phyloP scores from a whole-genome alignment of 2,888 invertebrate species.

The Cacoxenus indagator region DNA sequence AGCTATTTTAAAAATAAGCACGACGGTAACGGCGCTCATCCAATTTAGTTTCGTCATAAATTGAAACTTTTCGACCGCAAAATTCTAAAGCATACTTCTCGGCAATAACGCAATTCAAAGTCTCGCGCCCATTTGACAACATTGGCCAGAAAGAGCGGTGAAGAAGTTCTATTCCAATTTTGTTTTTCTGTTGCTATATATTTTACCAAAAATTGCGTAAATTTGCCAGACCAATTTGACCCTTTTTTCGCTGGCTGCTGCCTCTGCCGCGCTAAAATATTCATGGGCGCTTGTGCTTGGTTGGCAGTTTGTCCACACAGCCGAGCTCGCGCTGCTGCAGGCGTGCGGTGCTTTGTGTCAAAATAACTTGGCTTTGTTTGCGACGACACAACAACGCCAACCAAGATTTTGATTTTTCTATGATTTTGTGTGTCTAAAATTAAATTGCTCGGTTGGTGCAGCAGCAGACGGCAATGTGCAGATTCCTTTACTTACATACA shows the following conservation, averaged over 20 bases:
- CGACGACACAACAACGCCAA: neutral
- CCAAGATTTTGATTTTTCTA: neutral
- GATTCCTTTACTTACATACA: neutral
- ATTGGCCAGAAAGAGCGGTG: slow-evolving; percentile 17
- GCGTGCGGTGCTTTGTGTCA: neutral
- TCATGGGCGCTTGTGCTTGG: neutral
- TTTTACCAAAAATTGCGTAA: slow-evolving; percentile 21
- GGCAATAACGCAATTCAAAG: slow-evolving; percentile 62
- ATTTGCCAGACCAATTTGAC: neutral
- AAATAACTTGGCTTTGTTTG: neutral
- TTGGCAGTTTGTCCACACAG: neutral
- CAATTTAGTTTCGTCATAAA: slow-evolving; percentile 49
- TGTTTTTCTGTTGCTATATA: slow-evolving; percentile 23
- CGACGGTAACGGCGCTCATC: slow-evolving; percentile 21
- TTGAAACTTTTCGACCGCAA: slow-evolving; percentile 61
- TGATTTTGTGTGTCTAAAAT: neutral
- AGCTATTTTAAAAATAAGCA: no score
- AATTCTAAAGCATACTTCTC: slow-evolving; percentile 61
- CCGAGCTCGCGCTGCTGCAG: neutral
- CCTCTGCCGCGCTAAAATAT: neutral
- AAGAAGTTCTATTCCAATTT: slow-evolving; percentile 26
- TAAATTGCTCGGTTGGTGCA: neutral
- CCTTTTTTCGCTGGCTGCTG: neutral
- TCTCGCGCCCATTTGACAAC: neutral
- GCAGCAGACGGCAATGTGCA: neutral